These are phyloP conservation scores for Eurosta solidaginis DNA, from an alignment of 1,140 invertebrate genomes.

Conservation along the genomic window DNA sequence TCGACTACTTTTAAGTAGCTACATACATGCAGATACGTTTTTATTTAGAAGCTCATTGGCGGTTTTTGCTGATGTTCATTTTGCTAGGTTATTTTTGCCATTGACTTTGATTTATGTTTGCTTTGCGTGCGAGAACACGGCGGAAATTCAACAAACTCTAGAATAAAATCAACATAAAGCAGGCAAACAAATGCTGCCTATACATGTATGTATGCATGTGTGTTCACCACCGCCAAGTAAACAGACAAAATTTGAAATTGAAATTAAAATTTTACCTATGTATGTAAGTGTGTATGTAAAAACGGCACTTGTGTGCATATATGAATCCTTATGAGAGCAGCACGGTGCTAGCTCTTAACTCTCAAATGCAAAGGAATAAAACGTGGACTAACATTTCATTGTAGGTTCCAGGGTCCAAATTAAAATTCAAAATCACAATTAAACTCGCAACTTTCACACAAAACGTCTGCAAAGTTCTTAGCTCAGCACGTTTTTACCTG, in stretches of 20 bases:
- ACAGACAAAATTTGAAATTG: slow-evolving; percentile 26
- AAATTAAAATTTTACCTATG: slow-evolving; percentile 30
- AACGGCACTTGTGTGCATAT: background rate
- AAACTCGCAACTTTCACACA: background rate
- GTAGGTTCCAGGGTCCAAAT: background rate
- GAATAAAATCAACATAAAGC: slow-evolving; percentile 6
- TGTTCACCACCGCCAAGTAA: background rate
- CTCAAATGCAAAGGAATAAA: background rate
- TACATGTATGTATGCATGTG: background rate
- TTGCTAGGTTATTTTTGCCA: background rate
- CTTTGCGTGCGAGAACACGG: slow-evolving; percentile 33
- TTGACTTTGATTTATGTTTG: slow-evolving; percentile 59
- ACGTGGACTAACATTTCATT: background rate
- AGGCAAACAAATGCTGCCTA: background rate
- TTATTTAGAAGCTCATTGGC: slow-evolving; percentile 19
- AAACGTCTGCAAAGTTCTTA: slow-evolving; percentile 20
- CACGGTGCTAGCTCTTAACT: background rate
- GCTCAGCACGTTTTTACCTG: background rate
- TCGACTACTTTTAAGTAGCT: slow-evolving; percentile 19
- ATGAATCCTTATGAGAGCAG: no score
- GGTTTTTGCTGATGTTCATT: background rate
- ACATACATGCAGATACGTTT: slow-evolving; percentile 27
- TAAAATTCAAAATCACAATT: background rate
- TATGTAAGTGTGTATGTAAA: background rate
- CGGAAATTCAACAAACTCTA: slow-evolving; percentile 4